phyloP scores from a whole-genome alignment of 2,797 vertebrate species.

The Synaphobranchus kaupii region DNA sequence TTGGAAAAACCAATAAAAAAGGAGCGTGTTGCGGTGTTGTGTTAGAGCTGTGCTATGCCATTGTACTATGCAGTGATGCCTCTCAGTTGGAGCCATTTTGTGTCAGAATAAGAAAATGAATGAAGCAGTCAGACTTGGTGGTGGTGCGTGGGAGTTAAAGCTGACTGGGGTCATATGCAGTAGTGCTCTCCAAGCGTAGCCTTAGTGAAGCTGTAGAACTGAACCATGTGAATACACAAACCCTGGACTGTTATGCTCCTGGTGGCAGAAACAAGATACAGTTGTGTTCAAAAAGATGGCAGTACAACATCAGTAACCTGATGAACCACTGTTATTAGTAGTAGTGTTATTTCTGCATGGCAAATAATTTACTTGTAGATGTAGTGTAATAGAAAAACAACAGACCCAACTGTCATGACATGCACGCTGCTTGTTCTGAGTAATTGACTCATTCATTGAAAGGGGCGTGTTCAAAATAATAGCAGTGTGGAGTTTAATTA shows the following conservation, averaged over 20 bases:
- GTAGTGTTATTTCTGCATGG: no score
- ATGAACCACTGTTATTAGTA: no score
- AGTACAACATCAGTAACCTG: no score
- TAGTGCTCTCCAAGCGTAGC: background rate
- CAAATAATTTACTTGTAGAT: no score
- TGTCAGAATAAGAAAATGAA: slow-evolving; percentile 11
- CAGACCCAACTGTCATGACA: no score
- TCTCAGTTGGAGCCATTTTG: background rate
- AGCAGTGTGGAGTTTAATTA: no score
- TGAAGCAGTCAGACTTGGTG: background rate
- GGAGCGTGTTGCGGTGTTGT: slow-evolving; percentile 56
- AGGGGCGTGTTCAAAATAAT: no score
- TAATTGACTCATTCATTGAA: no score
- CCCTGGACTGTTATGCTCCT: background rate
- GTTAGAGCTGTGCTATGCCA: slow-evolving; percentile 40
- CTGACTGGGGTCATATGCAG: background rate
- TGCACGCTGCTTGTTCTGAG: no score
- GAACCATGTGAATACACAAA: background rate
- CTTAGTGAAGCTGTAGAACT: background rate
- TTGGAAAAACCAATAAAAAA: slow-evolving; percentile 62
- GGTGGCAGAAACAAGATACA: background rate
- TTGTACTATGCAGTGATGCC: background rate
- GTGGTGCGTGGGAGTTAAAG: background rate
- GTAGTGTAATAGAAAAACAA: no score
- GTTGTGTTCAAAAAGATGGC: no score